Base-by-base conservation (phyloP, 2,888 invertebrate genomes). In the Perithous albicinctus region DNA sequence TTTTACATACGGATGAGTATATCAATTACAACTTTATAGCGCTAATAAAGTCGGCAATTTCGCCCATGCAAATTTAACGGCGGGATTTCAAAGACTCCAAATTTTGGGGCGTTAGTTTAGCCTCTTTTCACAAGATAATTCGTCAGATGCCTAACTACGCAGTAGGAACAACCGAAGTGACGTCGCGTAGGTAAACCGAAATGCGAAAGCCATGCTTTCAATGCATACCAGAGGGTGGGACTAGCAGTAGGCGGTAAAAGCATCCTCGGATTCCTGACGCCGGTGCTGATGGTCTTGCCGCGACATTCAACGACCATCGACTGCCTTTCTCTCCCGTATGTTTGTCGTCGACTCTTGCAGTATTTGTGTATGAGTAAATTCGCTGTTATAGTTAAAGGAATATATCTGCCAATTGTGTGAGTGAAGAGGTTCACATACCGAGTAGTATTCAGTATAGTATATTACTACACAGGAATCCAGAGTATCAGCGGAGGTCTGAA, bases 251-350 rank as follows among this genome's bases (percentile, higher is more conserved):
- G 29, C 29, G 54, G 51, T 64, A 70, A 74, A 74, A 74, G 81
- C 74, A 78, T 74, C 74, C 41, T 56, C 41, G 69, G 43, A 74
- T 74, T 78, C 69, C 18, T 59, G 69, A 64, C 32, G 54, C 46
- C 38, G 64, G 61, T 59, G 74, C 46, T 69, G 69, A 51, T 74
- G 32, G 81, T 74, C 51, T 35, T 67, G 20, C 35, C 38, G 41
- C 73, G 63, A 78, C 38, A 46, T 78, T 81, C 43, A 69, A 69
- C 63, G 81, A 74, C 32, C 54, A 51, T 72, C 70, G 69, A 70
- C 35, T 54, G 56, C 12, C 29, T 56, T 56, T 4, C 69, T 56
- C 54, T 8, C 41, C 8, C 23, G 26, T 38, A 38, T 26, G 38
- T 67, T 80, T 8, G 18, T 6, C 48, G 59, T 72, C 59, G 72